Evolutionary conservation across 2,888 invertebrate species (phyloP).

Genomic region (Parnassius smintheus): DNA sequence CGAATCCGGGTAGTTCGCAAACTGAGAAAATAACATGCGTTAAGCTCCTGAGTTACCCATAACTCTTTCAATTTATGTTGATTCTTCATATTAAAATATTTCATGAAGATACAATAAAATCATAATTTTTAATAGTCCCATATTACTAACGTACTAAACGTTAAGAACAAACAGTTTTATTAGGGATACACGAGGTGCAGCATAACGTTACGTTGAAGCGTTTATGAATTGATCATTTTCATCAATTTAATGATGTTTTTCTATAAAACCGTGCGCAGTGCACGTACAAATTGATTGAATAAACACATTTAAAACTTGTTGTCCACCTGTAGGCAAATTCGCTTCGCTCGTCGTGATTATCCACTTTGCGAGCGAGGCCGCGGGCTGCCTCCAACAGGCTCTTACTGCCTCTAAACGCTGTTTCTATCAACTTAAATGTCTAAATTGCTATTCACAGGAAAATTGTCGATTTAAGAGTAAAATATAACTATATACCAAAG

Average conservation of each 20-base stretch:
- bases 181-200: not conserved
- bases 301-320: constrained; percentile 60
- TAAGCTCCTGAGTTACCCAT: no score
- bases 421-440: constrained; percentile 10
- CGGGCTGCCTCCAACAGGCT: constrained; percentile 39
- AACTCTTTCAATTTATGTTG: no score
- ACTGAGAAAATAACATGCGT: no score
- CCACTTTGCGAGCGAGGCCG: constrained; percentile 71
- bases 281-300: constrained; percentile 54
- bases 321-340: constrained; percentile 58
- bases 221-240: not conserved
- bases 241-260: constrained; percentile 6
- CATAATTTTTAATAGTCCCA: not conserved
- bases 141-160: no score
- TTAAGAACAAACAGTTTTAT: constrained; percentile 2
- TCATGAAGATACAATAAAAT: no score
- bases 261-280: constrained; percentile 21
- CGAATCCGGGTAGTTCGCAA: no score
- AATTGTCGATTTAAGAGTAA: not conserved
- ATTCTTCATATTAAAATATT: no score
- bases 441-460: constrained; percentile 12
- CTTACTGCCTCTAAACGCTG: not conserved
- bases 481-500: no score
- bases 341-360: constrained; percentile 67
- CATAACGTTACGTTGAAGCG: not conserved